phyloP scores from a whole-genome alignment of 2,113 vertebrate species.

The Elanus axillaris region DNA sequence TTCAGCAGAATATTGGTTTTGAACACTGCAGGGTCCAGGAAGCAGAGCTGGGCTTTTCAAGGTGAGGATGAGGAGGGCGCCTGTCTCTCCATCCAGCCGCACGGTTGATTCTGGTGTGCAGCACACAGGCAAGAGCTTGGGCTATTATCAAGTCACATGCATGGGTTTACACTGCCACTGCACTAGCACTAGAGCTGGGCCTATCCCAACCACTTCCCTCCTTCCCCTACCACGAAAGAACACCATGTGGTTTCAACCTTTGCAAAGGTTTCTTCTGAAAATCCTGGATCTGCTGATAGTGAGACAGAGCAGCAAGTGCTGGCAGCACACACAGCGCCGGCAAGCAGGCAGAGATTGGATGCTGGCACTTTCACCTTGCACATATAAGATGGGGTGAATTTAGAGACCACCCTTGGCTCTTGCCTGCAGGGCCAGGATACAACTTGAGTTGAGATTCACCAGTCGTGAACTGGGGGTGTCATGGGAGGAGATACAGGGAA shows the following conservation, averaged over 20 bases:
- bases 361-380: background rate
- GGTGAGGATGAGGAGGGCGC: background rate
- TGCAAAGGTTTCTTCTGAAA: background rate
- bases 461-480: background rate
- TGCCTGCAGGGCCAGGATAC: background rate
- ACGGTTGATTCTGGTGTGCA: accelerated
- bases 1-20: background rate
- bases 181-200: background rate
- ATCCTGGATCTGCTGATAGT: background rate
- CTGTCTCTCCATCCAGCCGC: accelerated
- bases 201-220: background rate
- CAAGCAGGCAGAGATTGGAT: background rate
- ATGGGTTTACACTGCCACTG: background rate
- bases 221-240: background rate
- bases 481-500: background rate
- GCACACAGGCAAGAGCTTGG: background rate
- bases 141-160: background rate
- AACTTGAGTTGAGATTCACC: background rate
- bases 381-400: background rate
- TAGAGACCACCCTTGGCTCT: background rate
- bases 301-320: background rate
- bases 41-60: background rate
- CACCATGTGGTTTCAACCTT: background rate
- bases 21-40: background rate
- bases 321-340: accelerated